Conservation (phyloP, 2,888 invertebrate genomes). For the Cerceris rybyensis region DNA sequence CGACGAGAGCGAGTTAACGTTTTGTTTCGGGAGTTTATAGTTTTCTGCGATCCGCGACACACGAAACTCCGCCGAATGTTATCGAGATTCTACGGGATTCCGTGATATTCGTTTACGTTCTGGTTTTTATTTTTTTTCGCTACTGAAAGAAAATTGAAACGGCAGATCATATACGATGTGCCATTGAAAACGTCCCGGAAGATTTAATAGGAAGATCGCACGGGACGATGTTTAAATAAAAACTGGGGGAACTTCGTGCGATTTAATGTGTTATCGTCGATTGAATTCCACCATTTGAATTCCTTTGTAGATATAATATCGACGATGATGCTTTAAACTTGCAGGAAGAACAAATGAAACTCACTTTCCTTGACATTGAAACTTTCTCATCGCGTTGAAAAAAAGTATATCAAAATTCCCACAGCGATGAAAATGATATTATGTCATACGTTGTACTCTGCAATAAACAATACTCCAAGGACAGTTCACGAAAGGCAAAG, state of each 20-base stretch:
- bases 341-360: no score
- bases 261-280: background rate
- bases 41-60: constrained; percentile 24
- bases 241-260: background rate
- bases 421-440: background rate
- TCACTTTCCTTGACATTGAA: no score
- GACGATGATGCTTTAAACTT: background rate
- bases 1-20: constrained; percentile 4
- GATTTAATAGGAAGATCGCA: constrained; percentile 28
- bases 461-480: background rate
- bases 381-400: no score
- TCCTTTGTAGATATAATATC: background rate
- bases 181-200: background rate
- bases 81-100: constrained; percentile 23
- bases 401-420: no score
- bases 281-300: background rate
- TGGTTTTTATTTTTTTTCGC: background rate
- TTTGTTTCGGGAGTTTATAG: constrained; percentile 49
- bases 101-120: constrained; percentile 17
- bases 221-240: constrained; percentile 8
- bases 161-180: constrained; percentile 20
- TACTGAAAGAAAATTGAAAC: constrained; percentile 42
- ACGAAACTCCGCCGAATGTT: constrained; percentile 13
- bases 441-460: background rate
- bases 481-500: background rate